A percentile compares a stretch with the other conserved stretches of the same genome.
phyloP scores from a whole-genome alignment of 2,113 vertebrate genomes.

The Scortum barcoo region DNA sequence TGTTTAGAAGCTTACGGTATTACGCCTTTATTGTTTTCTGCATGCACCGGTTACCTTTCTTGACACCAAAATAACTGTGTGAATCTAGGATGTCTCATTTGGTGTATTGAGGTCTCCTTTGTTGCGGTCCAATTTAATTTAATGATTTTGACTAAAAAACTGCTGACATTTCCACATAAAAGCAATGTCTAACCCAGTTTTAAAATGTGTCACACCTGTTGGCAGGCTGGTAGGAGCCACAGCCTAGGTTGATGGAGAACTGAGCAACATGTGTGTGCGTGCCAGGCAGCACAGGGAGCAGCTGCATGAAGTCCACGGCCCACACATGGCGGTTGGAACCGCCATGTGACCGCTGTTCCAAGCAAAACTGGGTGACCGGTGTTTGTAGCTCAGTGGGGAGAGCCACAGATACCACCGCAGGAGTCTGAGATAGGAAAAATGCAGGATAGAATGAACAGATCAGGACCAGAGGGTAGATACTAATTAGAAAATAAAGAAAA shows the following conservation, averaged over 20 bases:
- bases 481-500: conserved; percentile 17
- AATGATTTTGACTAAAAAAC: conserved; percentile 15
- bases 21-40: not conserved
- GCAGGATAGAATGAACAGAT: not conserved
- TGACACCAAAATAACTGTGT: conserved; percentile 13
- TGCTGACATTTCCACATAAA: conserved; percentile 9
- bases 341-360: conserved; percentile 93
- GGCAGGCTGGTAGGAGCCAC: conserved; percentile 94
- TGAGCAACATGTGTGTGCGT: conserved; percentile 94
- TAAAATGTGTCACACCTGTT: conserved; percentile 89
- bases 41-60: conserved; percentile 1
- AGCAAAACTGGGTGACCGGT: conserved; percentile 92
- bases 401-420: conserved; percentile 91
- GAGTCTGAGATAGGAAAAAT: conserved; percentile 81
- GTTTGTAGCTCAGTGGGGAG: conserved; percentile 94
- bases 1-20: not conserved
- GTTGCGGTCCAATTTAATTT: conserved; percentile 28
- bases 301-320: conserved; percentile 95
- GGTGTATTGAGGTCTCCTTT: conserved; percentile 2
- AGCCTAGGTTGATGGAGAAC: conserved; percentile 98
- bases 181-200: conserved; percentile 19
- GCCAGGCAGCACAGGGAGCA: conserved; percentile 92
- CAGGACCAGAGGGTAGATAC: not conserved
- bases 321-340: conserved; percentile 91
- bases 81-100: not conserved